Evolutionary conservation across 1,140 invertebrate genomes (phyloP), one percentile per base, ranked within the genome.

Genomic region (Diabrotica undecimpunctata): DNA sequence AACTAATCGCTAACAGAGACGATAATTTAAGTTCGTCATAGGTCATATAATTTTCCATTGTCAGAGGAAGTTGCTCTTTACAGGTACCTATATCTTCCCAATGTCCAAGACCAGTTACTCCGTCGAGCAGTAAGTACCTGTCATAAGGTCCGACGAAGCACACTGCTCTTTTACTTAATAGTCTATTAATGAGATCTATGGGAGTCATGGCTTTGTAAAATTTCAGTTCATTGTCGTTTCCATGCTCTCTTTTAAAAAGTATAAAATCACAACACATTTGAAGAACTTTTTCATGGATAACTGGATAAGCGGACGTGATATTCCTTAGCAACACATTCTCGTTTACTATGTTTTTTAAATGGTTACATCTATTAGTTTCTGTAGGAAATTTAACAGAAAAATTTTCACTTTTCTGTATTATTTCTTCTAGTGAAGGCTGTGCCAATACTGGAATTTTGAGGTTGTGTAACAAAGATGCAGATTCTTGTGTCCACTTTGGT

Each of bases 121-220:
- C 80, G 59, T 81, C 78, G 0, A 85, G 65, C 7, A 87, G 70
- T 46, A 79, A 74, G 71, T 83, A 86, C 36, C 71, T 73, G 73
- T 87, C 86, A 6, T 75, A 60, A 0, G 74, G 53, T 0, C 80
- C 80, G 64, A 83, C 79, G 64, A 87, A 87, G 1, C 76, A 73
- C 74, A 85, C 75, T 0, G 85, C 84, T 12, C 85, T 73, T 64
- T 86, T 86, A 14, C 80, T 80, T 39, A 87, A 67, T 37, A 87
- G 74, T 25, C 85, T 78, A 62, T 86, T 81, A 13, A 85, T 81
- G 6, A 86, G 80, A 14, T 84, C 78, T 6, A 82, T 70, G 12
- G 87, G 75, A 1, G 77, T 77, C 82, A 86, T 83, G 25, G 84
- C 77, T 71, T 80, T 81, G 69, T 85, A 86, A n/a, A 85, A 69